phyloP scores from a whole-genome alignment of 2,113 vertebrate species.

The Tupaia chinensis region DNA sequence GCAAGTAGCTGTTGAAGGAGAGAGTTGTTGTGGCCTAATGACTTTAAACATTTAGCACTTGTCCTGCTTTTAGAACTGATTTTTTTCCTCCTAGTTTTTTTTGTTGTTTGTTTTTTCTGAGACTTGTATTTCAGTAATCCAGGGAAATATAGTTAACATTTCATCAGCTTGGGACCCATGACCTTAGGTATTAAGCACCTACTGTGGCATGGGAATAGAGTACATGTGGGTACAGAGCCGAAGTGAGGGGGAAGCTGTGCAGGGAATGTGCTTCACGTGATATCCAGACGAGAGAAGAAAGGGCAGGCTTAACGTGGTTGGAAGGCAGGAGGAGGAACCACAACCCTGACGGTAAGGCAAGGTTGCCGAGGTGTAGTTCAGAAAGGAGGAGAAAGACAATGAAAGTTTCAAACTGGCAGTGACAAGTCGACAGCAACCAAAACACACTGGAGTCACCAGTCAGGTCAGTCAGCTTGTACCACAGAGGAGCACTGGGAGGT shows the following conservation, averaged over 20 bases:
- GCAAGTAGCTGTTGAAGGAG: not conserved
- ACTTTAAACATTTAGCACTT: not conserved
- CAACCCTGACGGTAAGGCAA: not conserved
- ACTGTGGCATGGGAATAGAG: not conserved
- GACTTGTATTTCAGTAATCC: not conserved
- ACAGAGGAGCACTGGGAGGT: not conserved
- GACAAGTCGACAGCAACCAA: not conserved
- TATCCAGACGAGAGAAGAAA: not conserved
- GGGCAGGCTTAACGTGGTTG: not conserved
- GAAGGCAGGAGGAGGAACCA: not conserved
- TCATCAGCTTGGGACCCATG: not conserved
- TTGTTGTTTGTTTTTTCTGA: not conserved
- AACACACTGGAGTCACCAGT: not conserved
- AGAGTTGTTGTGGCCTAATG: not conserved
- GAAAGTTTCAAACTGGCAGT: not conserved
- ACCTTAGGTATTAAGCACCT: not conserved
- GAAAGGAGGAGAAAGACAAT: conserved; percentile 14
- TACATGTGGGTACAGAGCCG: not conserved
- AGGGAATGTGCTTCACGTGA: not conserved
- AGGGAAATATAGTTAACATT: not conserved
- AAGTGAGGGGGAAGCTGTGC: not conserved
- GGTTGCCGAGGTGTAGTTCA: not conserved
- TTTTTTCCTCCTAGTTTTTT: not conserved
- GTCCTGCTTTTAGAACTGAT: not conserved
- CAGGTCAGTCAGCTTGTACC: not conserved